Percentiles rank a stretch among this genome's conserved stretches.
These are phyloP conservation scores for Drosophila sp. DNA, from an alignment of 1,140 invertebrate genomes.

Conservation along the genomic window DNA sequence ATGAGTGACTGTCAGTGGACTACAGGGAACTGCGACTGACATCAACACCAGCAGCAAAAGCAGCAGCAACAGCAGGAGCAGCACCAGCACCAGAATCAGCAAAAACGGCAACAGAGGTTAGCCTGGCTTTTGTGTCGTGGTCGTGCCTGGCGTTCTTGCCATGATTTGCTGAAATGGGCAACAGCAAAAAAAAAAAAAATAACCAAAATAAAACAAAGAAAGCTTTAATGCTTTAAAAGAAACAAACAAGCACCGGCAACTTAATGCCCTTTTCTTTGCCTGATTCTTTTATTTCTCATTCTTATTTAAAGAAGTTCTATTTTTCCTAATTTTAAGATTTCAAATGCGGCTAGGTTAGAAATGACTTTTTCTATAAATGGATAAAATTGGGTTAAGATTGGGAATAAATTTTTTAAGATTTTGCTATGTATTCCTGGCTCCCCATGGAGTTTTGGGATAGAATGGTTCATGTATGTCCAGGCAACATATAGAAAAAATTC, in stretches of 20 bases:
- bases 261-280: conserved; percentile 4
- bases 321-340: too few species aligned
- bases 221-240: background rate
- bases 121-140: conserved; percentile 50
- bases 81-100: conserved; percentile 47
- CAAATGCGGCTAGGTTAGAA: too few species aligned
- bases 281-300: too few species aligned
- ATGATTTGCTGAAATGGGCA: conserved; percentile 65
- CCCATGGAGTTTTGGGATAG: too few species aligned
- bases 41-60: conserved; percentile 40
- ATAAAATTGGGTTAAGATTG: too few species aligned
- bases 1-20: conserved; percentile 67
- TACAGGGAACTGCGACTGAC: conserved; percentile 35
- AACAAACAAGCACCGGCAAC: background rate
- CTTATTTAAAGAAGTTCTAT: too few species aligned
- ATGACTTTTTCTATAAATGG: too few species aligned
- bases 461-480: too few species aligned
- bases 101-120: conserved; percentile 37
- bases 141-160: conserved; percentile 61
- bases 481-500: too few species aligned
- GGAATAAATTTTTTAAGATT: too few species aligned
- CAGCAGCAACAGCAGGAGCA: conserved; percentile 20
- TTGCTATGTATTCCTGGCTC: too few species aligned
- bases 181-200: conserved; percentile 31
- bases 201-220: conserved; percentile 24